Base-by-base conservation (phyloP, 1,140 invertebrate genomes). In the Pogonognathellus flavescens region DNA sequence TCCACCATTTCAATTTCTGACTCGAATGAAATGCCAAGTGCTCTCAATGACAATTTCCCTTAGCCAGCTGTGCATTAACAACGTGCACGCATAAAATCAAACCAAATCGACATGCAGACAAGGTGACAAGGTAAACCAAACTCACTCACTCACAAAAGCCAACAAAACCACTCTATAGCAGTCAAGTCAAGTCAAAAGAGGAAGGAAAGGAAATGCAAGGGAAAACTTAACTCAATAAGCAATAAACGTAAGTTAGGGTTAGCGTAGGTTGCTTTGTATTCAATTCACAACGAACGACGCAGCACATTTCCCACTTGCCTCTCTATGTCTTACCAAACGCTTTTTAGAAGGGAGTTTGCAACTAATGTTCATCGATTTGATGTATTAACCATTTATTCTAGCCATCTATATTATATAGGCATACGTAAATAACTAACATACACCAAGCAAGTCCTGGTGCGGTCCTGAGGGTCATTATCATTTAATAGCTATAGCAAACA, bases 391-490 rank as follows among this genome's bases (percentile, higher is more conserved):
- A 66, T 76, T 72, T 76, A 16, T 16, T 49, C 31, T 13, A 14
- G 2, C 53, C 10, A n/a, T 57, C 2, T 57, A 57, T 13, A 57
- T 2, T 57, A 5, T n/a, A 41, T 41, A 41, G 31, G 31, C 6
- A 41, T 41, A 41, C 6, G 1, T 41, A 41, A 41, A 41, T 41
- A 41, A 41, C 31, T 41, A 41, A 41, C 31, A 41, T 41, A 6
- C 25, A 66, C 62, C 62, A 66, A 66, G 62, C 62, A 25, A 66
- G 62, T 76, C 70, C 41, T 76, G 70, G 70, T 76, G 70, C 41
- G 70, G 70, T 18, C 25, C 41, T 76, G 70, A 76, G 70, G 70
- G 70, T 76, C 70, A 76, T 76, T 76, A 76, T 76, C 70, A 76
- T 76, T 76, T 76, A 50, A 76, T 49, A 41, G 70, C 70, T 41